Percentiles rank a stretch among this genome's conserved stretches.
Conservation (phyloP, 1,140 invertebrate genomes). For the Drosophila pruinosa region DNA sequence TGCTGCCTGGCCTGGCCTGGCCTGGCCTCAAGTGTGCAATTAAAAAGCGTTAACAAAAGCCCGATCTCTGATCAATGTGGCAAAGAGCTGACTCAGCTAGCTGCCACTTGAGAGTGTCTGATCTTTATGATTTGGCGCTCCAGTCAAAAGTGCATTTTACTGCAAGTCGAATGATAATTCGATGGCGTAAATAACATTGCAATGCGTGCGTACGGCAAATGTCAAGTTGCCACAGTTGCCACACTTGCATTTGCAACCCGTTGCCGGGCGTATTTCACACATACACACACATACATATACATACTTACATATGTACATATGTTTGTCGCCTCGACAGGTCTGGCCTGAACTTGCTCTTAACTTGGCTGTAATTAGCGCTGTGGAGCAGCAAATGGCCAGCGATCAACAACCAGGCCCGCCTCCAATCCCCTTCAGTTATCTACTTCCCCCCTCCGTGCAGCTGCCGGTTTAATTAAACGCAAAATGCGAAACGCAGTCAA, state of each 20-base stretch:
- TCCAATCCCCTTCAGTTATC: constrained; percentile 3
- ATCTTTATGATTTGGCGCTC: constrained; percentile 53
- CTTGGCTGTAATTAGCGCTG: constrained; percentile 60
- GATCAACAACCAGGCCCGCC: constrained; percentile 1
- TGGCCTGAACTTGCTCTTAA: constrained; percentile 25
- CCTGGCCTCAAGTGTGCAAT: constrained; percentile 43
- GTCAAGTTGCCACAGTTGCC: constrained; percentile 41
- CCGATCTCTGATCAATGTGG: constrained; percentile 5
- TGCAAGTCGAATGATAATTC: not conserved
- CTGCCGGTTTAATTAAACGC: constrained; percentile 61
- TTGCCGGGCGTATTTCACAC: not conserved
- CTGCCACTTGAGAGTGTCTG: constrained; percentile 6
- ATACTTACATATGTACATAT: too few relatives aligned
- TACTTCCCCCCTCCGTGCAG: not conserved
- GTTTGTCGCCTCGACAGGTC: not conserved
- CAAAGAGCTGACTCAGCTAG: constrained; percentile 3
- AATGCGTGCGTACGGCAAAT: constrained; percentile 54
- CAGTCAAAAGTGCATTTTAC: not conserved
- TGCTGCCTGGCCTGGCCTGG: too few relatives aligned
- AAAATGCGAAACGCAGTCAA: constrained; percentile 54
- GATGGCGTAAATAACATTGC: constrained; percentile 2
- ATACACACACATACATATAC: too few relatives aligned
- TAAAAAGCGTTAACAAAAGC: constrained; percentile 4
- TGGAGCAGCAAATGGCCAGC: constrained; percentile 36
- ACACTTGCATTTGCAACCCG: not conserved